A percentile compares a stretch with the other conserved stretches of the same genome.
These are phyloP conservation scores for Labroides dimidiatus DNA, from an alignment of 2,797 vertebrate genomes.

Conservation along the genomic window DNA sequence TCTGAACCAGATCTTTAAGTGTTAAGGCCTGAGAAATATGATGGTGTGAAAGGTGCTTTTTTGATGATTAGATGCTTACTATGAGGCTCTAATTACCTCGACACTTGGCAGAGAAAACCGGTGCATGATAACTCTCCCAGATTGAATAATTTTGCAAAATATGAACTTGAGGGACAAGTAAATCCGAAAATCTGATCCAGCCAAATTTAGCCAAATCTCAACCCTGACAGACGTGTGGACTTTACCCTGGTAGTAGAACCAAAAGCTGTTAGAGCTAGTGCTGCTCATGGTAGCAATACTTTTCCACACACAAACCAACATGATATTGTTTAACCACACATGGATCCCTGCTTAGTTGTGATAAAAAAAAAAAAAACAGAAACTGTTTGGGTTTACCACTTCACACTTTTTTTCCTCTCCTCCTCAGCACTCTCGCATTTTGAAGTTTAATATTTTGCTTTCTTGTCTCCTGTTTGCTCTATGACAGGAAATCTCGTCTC, in stretches of 20 bases:
- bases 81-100: neutral
- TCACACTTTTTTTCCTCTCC: neutral
- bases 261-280: no score
- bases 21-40: conserved; percentile 10
- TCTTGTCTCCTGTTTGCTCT: conserved; percentile 21
- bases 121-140: no score
- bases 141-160: neutral
- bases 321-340: no score
- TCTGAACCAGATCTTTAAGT: neutral
- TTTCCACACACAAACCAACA: no score
- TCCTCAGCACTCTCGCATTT: conserved; percentile 14
- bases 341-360: neutral
- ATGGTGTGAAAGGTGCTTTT: neutral
- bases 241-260: no score
- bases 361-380: no score
- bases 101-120: no score
- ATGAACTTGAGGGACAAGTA: no score
- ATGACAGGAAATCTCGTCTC: conserved; percentile 50
- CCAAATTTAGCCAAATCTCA: no score
- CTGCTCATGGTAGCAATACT: no score
- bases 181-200: no score
- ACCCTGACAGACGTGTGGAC: no score
- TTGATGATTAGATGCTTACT: conserved; percentile 1
- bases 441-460: conserved; percentile 25
- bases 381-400: neutral